These are phyloP conservation scores for Vireo griseus DNA, from an alignment of 2,797 vertebrate species.

Conservation along the genomic window DNA sequence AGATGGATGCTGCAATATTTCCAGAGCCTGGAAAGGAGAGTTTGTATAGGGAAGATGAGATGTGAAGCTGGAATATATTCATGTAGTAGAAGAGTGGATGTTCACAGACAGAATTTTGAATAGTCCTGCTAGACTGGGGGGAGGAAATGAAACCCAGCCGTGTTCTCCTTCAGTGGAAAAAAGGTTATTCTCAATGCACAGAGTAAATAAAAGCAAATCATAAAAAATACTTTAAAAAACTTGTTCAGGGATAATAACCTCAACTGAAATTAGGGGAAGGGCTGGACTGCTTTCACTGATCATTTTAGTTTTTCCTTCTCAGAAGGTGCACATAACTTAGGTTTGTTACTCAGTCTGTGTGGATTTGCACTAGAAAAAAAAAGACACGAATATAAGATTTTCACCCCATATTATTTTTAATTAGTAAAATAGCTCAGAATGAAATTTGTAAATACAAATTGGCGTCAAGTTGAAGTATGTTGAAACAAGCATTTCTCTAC, in stretches of 20 bases:
- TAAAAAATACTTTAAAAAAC: neutral
- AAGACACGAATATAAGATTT: neutral
- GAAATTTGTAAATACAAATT: conserved; percentile 9
- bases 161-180: neutral
- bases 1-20: neutral
- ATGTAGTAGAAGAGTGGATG: neutral
- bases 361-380: neutral
- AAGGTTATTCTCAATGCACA: neutral
- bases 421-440: neutral
- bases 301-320: neutral
- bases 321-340: neutral
- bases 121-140: neutral
- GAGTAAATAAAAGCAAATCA: neutral
- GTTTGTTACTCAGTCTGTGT: neutral
- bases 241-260: neutral
- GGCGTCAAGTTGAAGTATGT: neutral
- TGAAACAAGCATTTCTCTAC: neutral
- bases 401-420: neutral
- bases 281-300: neutral
- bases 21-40: neutral
- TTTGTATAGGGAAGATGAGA: neutral
- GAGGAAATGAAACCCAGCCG: neutral
- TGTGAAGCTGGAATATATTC: neutral
- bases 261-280: neutral
- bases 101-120: neutral